These are phyloP conservation scores for Lordiphosa andalusiaca DNA, from an alignment of 2,888 invertebrate genomes.

Conservation along the genomic window DNA sequence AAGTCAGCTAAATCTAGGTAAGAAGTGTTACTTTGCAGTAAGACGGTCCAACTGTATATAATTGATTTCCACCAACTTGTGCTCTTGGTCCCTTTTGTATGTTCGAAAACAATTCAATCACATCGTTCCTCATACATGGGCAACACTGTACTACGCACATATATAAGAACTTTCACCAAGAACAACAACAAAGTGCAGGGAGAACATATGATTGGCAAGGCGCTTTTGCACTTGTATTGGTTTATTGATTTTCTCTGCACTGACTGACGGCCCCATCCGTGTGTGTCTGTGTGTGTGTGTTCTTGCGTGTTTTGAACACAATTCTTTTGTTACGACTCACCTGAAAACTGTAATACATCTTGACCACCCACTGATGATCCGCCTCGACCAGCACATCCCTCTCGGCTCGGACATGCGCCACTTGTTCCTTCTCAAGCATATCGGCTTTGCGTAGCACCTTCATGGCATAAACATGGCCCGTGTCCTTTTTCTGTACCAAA, in stretches of 20 bases:
- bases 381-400: conserved; percentile 99
- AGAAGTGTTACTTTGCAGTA: too few species aligned
- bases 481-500: conserved; percentile 99
- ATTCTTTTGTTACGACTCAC: conserved; percentile 60
- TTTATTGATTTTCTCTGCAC: conserved; percentile 62
- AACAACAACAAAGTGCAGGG: conserved; percentile 44
- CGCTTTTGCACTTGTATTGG: conserved; percentile 62
- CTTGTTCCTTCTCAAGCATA: conserved; percentile 99
- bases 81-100: background rate
- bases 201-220: conserved; percentile 68
- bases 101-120: background rate
- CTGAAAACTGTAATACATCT: conserved; percentile 99
- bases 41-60: too few species aligned
- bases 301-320: conserved; percentile 24
- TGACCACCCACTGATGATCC: conserved; percentile 99
- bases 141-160: conserved; percentile 16
- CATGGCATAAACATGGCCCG: conserved; percentile 99
- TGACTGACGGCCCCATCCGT: conserved; percentile 1
- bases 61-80: too few species aligned
- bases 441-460: conserved; percentile 99
- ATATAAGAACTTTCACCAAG: conserved; percentile 65
- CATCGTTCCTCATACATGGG: conserved; percentile 8
- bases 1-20: too few species aligned
- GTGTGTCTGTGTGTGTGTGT: conserved; percentile 4
- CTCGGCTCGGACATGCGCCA: conserved; percentile 98